Base-by-base conservation (phyloP, 2,797 vertebrate genomes). In the Darevskia nairensis region DNA sequence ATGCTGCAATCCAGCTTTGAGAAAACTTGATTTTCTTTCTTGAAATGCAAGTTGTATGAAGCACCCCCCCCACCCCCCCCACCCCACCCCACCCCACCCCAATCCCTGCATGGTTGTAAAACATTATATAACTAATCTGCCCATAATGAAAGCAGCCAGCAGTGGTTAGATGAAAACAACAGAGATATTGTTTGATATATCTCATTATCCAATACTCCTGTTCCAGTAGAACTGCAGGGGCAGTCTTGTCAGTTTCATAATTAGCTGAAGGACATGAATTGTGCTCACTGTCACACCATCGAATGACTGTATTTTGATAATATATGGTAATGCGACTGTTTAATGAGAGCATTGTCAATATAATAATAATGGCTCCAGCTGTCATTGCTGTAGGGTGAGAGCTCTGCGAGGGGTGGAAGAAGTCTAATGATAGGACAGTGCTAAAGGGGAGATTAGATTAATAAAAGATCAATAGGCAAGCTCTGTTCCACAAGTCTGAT, bases 391-490 rank as follows among this genome's bases (percentile, higher is more conserved):
- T 71, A 1, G 23, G 93, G 88, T 9, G 78, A 89, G 76, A 92
- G 74, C 84, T 81, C 0, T 88, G 32, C 44, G 32, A 88, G 50
- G 85, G 44, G 27, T 90, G 85, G 93, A 75, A 87, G 21, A 89
- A 92, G 89, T 32, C 41, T 91, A 92, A 92, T 85, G 90, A 90
- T 89, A 82, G 27, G 78, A 74, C 91, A 89, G 32, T 92, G 91
- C 82, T 90, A 66, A 87, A 86, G 86, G 89, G 46, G 69, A 92
- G 89, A 94, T 93, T 92, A 93, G 89, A 94, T 95, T 95, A 94
- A 92, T 82, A 77, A 89, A 89, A 94, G 81, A 95, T 96, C 95
- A 92, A 94, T 94, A 82, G 46, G 89, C 89, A n/a, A 86, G 64
- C 91, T 93, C 91, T 89, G 21, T 69, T 89, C 80, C 17, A 13